Conservation (phyloP, 2,113 vertebrate genomes). For the Hymenochirus boettgeri region DNA sequence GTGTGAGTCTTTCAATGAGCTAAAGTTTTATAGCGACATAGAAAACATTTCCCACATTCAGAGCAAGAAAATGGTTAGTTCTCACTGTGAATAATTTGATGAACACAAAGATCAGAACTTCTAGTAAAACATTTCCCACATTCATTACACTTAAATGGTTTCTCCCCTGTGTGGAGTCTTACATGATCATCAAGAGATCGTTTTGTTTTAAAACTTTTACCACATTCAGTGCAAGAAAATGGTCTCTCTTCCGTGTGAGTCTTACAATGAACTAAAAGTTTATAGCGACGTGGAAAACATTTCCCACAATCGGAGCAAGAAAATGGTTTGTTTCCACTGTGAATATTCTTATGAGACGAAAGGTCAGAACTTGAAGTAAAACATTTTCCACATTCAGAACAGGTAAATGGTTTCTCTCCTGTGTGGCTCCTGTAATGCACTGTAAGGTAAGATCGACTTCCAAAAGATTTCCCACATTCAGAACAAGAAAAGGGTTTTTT, state of each 20-base stretch:
- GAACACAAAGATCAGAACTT: conserved; percentile 45
- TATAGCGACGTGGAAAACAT: not conserved
- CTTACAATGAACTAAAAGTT: not conserved
- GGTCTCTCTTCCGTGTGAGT: conserved; percentile 46
- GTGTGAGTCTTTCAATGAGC: conserved; percentile 47
- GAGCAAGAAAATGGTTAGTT: conserved; percentile 49
- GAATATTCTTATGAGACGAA: not conserved
- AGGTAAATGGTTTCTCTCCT: too few species aligned
- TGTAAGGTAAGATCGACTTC: too few species aligned
- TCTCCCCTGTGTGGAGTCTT: conserved; percentile 48
- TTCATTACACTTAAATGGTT: conserved; percentile 43
- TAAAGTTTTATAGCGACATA: conserved; percentile 40
- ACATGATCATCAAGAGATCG: conserved; percentile 46
- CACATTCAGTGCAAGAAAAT: conserved; percentile 46
- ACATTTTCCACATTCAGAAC: not conserved
- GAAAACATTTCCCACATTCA: conserved; percentile 49
- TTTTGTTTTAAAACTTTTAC: conserved; percentile 46
- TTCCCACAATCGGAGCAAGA: not conserved
- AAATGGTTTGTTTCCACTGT: too few species aligned
- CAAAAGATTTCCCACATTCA: too few species aligned
- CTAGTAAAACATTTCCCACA: conserved; percentile 48
- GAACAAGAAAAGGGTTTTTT: too few species aligned
- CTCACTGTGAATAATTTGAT: conserved; percentile 40
- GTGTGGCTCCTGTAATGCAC: too few species aligned
- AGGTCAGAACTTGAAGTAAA: not conserved